These are phyloP conservation scores for Clarias macrocephalus DNA, from an alignment of 2,113 vertebrate species.

Conservation along the genomic window DNA sequence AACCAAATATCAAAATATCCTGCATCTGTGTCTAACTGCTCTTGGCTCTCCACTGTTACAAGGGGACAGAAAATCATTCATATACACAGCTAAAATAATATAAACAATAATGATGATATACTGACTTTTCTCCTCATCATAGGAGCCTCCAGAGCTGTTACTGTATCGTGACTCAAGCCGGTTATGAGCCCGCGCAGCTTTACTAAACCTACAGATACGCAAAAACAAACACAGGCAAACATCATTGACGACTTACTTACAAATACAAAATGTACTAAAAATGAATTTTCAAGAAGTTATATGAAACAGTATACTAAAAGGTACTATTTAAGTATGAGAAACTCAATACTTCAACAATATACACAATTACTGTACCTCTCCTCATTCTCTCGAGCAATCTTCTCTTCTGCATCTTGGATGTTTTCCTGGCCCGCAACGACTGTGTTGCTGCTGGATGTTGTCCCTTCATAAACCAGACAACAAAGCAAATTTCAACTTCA, in stretches of 20 bases:
- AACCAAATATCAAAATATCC: too few species aligned
- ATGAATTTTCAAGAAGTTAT: not conserved
- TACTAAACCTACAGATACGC: slow-evolving; percentile 75
- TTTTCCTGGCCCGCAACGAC: slow-evolving; percentile 92
- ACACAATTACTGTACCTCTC: slow-evolving; percentile 81
- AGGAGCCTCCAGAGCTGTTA: slow-evolving; percentile 97
- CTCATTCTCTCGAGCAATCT: slow-evolving; percentile 83
- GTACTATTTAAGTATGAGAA: not conserved
- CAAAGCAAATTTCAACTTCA: slow-evolving; percentile 1
- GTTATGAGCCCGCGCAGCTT: slow-evolving; percentile 88
- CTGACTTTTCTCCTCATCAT: slow-evolving; percentile 97
- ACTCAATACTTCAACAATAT: not conserved
- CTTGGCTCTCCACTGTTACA: not conserved
- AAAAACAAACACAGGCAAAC: slow-evolving; percentile 18
- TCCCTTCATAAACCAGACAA: slow-evolving; percentile 73
- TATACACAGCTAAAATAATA: not conserved
- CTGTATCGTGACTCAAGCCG: slow-evolving; percentile 98
- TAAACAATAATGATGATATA: slow-evolving; percentile 6
- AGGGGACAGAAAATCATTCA: not conserved
- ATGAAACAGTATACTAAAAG: not conserved
- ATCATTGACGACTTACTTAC: not conserved
- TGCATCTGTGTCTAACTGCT: not conserved
- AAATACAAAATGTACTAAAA: not conserved
- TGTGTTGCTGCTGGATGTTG: slow-evolving; percentile 95
- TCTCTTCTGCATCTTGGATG: slow-evolving; percentile 87